A percentile compares a stretch with the other conserved stretches of the same genome.
Conservation (phyloP, 2,113 vertebrate genomes). For the Hydropotes inermis region DNA sequence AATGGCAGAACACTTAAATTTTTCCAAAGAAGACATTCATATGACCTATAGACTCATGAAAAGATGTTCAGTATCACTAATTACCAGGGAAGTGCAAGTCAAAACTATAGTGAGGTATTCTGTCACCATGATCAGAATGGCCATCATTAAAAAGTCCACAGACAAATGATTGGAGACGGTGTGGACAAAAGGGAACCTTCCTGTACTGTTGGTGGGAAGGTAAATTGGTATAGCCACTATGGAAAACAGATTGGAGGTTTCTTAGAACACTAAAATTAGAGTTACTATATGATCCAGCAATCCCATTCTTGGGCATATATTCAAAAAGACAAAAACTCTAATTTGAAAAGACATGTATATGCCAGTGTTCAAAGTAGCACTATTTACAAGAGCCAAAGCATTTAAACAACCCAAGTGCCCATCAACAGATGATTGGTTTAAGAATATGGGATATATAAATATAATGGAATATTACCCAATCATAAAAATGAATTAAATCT, state of each 20-base stretch:
- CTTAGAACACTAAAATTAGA: background rate
- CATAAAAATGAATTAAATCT: background rate
- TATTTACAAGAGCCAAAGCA: background rate
- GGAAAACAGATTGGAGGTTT: background rate
- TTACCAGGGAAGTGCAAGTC: background rate
- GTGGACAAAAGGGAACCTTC: background rate
- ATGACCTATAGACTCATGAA: background rate
- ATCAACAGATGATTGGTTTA: background rate
- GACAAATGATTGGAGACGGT: background rate
- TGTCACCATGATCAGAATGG: background rate
- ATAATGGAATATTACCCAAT: background rate
- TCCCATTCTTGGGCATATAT: background rate
- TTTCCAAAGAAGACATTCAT: background rate
- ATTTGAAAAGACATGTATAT: background rate
- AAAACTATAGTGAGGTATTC: background rate
- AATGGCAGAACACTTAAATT: background rate
- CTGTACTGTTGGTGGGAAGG: background rate
- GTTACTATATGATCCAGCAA: background rate
- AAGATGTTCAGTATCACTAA: background rate
- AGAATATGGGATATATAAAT: background rate
- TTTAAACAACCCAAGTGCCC: background rate
- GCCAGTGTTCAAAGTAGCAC: background rate
- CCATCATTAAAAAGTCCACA: background rate
- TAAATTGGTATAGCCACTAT: background rate
- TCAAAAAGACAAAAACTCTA: background rate